Evolutionary conservation across 2,797 vertebrate species (phyloP).

Genomic region (Bufotes viridis): DNA sequence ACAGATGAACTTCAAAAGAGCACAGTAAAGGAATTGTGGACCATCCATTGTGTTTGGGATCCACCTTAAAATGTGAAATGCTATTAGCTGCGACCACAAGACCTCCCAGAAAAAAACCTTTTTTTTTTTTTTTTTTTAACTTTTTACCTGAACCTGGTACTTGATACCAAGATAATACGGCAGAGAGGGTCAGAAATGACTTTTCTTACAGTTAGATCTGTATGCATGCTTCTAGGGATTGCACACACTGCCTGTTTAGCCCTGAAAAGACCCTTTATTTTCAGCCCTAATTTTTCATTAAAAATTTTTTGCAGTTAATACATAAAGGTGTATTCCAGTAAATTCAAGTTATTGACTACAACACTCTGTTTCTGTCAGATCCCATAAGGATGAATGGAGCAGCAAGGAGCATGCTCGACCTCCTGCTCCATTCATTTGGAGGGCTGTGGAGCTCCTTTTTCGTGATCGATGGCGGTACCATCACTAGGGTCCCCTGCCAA

Average conservation of each 20-base stretch:
- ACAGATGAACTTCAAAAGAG: not conserved
- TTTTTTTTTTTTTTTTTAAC: not conserved
- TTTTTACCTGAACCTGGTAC: not conserved
- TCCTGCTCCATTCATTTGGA: no score
- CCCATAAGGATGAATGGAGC: no score
- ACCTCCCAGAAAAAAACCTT: conserved; percentile 21
- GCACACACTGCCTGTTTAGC: not conserved
- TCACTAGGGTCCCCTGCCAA: no score
- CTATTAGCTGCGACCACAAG: not conserved
- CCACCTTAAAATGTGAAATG: not conserved
- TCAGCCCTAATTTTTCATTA: no score
- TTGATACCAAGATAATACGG: not conserved
- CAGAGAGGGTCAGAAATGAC: not conserved
- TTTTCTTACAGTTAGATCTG: not conserved
- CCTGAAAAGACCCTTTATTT: not conserved
- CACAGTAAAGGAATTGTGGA: not conserved
- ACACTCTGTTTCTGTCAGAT: no score
- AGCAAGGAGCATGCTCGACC: no score
- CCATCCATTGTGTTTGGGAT: not conserved
- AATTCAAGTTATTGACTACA: no score
- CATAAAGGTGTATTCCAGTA: no score
- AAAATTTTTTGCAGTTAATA: no score
- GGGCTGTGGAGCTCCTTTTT: no score
- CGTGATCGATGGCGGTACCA: no score
- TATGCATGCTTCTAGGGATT: not conserved